A percentile compares a stretch with the other conserved stretches of the same genome.
Evolutionary conservation across 2,888 invertebrate genomes (phyloP).

Genomic region (Sarcophaga rosellei): DNA sequence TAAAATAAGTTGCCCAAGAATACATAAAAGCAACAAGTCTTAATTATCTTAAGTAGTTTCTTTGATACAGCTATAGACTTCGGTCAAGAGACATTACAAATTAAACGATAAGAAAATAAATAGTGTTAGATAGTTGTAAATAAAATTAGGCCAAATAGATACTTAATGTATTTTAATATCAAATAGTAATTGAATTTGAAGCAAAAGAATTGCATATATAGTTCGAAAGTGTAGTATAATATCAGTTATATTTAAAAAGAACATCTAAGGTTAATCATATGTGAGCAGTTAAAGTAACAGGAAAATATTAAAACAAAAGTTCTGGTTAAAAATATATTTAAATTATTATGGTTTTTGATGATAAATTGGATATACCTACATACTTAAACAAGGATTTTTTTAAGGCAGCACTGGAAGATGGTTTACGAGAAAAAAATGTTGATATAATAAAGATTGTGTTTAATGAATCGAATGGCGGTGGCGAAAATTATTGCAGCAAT

Average conservation of each 20-base stretch:
- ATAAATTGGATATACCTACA: constrained; percentile 72
- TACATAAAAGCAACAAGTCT: background rate
- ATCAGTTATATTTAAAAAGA: background rate
- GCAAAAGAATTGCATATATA: constrained; percentile 6
- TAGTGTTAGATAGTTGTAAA: background rate
- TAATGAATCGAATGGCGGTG: constrained; percentile 75
- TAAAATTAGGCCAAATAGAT: constrained; percentile 33
- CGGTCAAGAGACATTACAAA: constrained; percentile 37
- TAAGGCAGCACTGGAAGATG: constrained; percentile 77
- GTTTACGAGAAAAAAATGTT: constrained; percentile 76
- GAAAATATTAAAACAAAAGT: background rate
- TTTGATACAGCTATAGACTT: constrained; percentile 34
- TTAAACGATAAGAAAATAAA: constrained; percentile 46
- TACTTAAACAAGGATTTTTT: constrained; percentile 79
- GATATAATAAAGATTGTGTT: constrained; percentile 77
- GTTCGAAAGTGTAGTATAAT: background rate
- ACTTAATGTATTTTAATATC: constrained; percentile 50
- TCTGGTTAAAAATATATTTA: too few species aligned
- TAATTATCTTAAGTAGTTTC: constrained; percentile 15
- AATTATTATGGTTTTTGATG: constrained; percentile 73
- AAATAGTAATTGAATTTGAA: constrained; percentile 11
- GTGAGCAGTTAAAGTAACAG: background rate
- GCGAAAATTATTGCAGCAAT: constrained; percentile 80
- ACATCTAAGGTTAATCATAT: background rate
- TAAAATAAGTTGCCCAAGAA: constrained; percentile 14